These are phyloP conservation scores for Delphinapterus leucas DNA, from an alignment of 2,113 vertebrate genomes.

Conservation along the genomic window DNA sequence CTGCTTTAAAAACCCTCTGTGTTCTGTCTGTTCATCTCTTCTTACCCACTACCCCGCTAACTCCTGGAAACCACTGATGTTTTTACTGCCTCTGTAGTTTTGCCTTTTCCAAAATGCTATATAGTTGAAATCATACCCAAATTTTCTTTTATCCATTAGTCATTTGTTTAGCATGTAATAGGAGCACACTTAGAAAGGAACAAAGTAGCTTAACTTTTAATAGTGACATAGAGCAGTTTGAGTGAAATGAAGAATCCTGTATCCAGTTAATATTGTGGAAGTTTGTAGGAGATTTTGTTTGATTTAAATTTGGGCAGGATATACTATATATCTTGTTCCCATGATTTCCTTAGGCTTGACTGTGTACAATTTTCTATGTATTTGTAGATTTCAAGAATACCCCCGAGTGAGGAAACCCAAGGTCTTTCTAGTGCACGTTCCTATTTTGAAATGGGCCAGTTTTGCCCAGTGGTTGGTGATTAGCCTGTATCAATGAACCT, in stretches of 20 bases:
- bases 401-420: slow-evolving; percentile 43
- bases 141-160: neutral
- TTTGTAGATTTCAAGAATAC: slow-evolving; percentile 32
- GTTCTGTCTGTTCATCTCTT: neutral
- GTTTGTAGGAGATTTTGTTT: slow-evolving; percentile 24
- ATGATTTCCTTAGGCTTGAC: neutral
- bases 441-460: slow-evolving; percentile 40
- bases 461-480: neutral
- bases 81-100: neutral
- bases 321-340: neutral
- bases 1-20: neutral
- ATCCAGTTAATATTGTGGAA: neutral
- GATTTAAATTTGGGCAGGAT: neutral
- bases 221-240: neutral
- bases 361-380: neutral
- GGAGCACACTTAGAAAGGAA: neutral
- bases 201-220: neutral
- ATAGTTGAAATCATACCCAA: neutral
- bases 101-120: neutral
- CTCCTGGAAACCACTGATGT: neutral
- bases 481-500: neutral
- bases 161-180: neutral
- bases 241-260: neutral
- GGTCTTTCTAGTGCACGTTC: slow-evolving; percentile 38
- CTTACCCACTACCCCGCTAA: neutral